Conservation (phyloP, 2,888 invertebrate species). For the Aplocera efformata region DNA sequence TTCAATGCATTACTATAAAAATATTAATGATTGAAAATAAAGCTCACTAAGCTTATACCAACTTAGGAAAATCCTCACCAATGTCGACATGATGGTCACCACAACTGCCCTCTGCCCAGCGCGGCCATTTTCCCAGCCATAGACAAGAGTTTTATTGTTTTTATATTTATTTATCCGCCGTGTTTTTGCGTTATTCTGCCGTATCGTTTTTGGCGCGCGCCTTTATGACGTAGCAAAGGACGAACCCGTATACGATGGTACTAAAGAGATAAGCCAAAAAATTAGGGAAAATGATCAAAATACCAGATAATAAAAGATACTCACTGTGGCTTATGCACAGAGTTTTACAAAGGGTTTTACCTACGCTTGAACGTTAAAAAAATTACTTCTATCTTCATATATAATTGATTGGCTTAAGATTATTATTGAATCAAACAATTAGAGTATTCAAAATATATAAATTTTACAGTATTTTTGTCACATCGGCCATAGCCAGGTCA, state of each 20-base stretch:
- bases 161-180: conserved; percentile 77
- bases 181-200: conserved; percentile 62
- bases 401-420: too few species aligned
- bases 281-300: neutral
- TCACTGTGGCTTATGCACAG: too few species aligned
- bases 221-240: conserved; percentile 63
- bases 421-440: too few species aligned
- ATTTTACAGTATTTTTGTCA: too few species aligned
- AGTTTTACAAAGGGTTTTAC: too few species aligned
- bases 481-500: too few species aligned
- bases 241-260: conserved; percentile 35
- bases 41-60: neutral
- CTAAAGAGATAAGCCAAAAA: conserved; percentile 36
- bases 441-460: too few species aligned
- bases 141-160: conserved; percentile 79
- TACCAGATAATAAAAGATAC: too few species aligned
- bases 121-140: conserved; percentile 73
- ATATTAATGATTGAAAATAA: too few species aligned
- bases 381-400: too few species aligned
- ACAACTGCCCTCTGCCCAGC: conserved; percentile 56
- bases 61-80: conserved; percentile 1
- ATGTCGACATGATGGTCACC: conserved; percentile 39
- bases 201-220: conserved; percentile 55
- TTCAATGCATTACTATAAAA: too few species aligned
- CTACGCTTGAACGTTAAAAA: too few species aligned